Conservation (phyloP, 2,797 vertebrate species). For the Lindbergichthys nudifrons region DNA sequence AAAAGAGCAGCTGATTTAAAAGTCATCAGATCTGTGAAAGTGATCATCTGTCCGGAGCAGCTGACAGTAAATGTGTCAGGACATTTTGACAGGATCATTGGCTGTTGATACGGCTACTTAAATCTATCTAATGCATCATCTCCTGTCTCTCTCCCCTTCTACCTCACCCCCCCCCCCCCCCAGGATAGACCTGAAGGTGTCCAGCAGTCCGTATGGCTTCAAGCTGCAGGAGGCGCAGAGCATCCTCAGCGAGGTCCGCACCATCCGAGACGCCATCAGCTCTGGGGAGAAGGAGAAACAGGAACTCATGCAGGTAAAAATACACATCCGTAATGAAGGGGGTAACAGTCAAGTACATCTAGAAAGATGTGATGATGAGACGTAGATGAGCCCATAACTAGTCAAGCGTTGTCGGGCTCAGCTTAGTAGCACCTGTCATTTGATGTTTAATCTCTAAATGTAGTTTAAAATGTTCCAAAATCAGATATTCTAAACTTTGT, state of each 20-base stretch:
- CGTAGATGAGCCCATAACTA: no score
- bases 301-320: conserved; percentile 93
- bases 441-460: no score
- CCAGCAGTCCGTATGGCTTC: conserved; percentile 89
- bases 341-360: not conserved
- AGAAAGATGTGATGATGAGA: no score
- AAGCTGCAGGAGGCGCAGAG: conserved; percentile 96
- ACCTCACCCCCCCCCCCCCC: not conserved
- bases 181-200: conserved; percentile 97
- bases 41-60: not conserved
- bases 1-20: not conserved
- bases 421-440: no score
- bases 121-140: not conserved
- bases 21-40: not conserved
- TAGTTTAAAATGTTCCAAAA: no score
- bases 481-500: not conserved
- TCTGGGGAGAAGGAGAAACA: conserved; percentile 96
- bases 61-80: not conserved
- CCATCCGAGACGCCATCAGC: conserved; percentile 94
- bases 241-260: conserved; percentile 94
- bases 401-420: no score
- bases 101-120: not conserved
- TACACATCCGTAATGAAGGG: not conserved
- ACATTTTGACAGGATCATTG: conserved; percentile 7
- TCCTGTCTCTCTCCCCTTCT: not conserved